These are phyloP conservation scores for Diabrotica balteata DNA, from an alignment of 2,888 invertebrate species.

Conservation along the genomic window DNA sequence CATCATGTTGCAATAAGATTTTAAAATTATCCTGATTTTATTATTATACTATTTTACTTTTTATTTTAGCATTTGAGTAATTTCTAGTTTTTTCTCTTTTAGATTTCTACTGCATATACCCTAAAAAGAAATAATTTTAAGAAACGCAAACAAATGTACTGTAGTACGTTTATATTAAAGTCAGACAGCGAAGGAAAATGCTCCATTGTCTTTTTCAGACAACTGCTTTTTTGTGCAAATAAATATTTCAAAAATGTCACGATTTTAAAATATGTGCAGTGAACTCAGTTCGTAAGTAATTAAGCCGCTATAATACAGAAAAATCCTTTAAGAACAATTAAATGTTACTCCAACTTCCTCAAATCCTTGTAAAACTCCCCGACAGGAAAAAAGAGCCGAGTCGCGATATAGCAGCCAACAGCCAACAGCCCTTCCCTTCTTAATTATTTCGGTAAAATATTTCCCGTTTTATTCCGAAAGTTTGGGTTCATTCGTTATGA, in stretches of 20 bases:
- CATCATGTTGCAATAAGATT: too few species aligned
- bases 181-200: too few species aligned
- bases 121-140: neutral
- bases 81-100: neutral
- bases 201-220: too few species aligned
- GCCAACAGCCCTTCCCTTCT: neutral
- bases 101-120: neutral
- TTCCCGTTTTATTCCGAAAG: constrained; percentile 17
- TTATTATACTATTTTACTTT: too few species aligned
- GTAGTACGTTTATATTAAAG: too few species aligned
- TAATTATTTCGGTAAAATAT: constrained; percentile 23
- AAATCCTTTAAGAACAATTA: constrained; percentile 16
- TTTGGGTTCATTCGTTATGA: constrained; percentile 28
- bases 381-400: constrained; percentile 4
- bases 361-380: constrained; percentile 3
- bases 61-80: too few species aligned
- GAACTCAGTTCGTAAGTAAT: constrained; percentile 3
- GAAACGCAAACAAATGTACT: neutral
- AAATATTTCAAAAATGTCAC: too few species aligned
- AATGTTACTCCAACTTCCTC: constrained; percentile 3
- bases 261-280: too few species aligned
- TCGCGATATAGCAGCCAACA: constrained; percentile 4
- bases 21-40: too few species aligned
- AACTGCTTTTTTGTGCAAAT: too few species aligned
- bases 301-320: constrained; percentile 6